Evolutionary conservation across 2,888 invertebrate species (phyloP), one percentile per base, ranked within the genome.

Genomic region (Sicus ferrugineus): DNA sequence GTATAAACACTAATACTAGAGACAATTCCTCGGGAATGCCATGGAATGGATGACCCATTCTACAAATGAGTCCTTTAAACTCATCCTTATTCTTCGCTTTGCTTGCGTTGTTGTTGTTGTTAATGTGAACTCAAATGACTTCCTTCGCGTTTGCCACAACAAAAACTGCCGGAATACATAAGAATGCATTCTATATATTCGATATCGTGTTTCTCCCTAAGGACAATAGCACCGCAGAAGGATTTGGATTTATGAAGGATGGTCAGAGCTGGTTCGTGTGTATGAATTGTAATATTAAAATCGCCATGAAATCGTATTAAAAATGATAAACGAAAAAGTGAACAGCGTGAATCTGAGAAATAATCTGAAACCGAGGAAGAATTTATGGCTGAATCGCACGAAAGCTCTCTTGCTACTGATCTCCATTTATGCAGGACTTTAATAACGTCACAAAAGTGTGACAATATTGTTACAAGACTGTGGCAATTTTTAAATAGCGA

Each of bases 51-150:
- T 38, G 26, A 21, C 16, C 5, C 56, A 6, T 42, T 62, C 21
- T n/a, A n/a, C n/a, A n/a, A n/a, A n/a, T n/a, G n/a, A n/a, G n/a
- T n/a, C n/a, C n/a, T n/a, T n/a, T n/a, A n/a, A n/a, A n/a, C n/a
- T n/a, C n/a, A n/a, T n/a, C n/a, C n/a, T n/a, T n/a, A 14, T 65
- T 38, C 30, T 42, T 42, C 31, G 64, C 52, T 68, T 30, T 64
- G 58, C 68, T 64, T 69, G 65, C 38, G 34, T 38, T 48, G 52
- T 56, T 59, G 48, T 58, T 69, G 68, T 70, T 72, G 72, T 72
- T 74, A 70, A 73, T 72, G 71, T 75, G 74, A 75, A 75, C 75
- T 69, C 72, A 56, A 75, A 75, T 75, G 74, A 74, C 75, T 73
- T 73, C 67, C 64, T 70, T 63, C n/a, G 63, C 54, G n/a, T 28